Evolutionary conservation across 1,140 invertebrate genomes (phyloP).

Genomic region (Ericerus pela): DNA sequence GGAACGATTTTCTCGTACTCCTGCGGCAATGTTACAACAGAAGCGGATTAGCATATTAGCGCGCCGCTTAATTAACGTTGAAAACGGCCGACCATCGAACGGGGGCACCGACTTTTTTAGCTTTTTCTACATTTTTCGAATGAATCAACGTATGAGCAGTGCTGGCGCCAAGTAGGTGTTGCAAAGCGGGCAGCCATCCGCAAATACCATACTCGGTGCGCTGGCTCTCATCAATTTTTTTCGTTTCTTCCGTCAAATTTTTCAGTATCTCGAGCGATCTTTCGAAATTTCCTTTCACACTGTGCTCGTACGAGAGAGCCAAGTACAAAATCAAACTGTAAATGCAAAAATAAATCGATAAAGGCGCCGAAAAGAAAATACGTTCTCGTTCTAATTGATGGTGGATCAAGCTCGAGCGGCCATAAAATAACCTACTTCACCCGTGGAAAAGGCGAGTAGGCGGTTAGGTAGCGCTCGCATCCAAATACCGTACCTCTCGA

Average conservation of each 20-base stretch:
- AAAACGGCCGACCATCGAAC: no score
- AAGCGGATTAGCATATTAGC: background rate
- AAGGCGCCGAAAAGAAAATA: no score
- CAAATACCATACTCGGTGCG: background rate
- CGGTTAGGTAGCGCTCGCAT: no score
- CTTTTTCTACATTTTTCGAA: background rate
- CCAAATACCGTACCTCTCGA: no score
- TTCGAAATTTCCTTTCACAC: background rate
- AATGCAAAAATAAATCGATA: no score
- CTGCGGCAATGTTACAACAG: background rate
- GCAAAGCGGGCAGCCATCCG: background rate
- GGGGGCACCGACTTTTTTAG: background rate
- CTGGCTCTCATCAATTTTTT: background rate
- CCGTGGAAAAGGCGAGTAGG: no score
- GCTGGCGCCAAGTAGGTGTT: background rate
- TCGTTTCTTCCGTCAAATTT: background rate
- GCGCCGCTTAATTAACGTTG: background rate
- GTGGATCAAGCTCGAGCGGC: no score
- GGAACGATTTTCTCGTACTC: background rate
- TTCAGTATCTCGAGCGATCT: background rate
- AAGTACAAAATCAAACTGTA: no score
- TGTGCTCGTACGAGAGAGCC: background rate
- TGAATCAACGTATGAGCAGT: background rate
- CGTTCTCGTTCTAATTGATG: no score
- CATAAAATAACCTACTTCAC: no score